phyloP scores from a whole-genome alignment of 1,140 invertebrate species.

The Octopus bimaculoides region DNA sequence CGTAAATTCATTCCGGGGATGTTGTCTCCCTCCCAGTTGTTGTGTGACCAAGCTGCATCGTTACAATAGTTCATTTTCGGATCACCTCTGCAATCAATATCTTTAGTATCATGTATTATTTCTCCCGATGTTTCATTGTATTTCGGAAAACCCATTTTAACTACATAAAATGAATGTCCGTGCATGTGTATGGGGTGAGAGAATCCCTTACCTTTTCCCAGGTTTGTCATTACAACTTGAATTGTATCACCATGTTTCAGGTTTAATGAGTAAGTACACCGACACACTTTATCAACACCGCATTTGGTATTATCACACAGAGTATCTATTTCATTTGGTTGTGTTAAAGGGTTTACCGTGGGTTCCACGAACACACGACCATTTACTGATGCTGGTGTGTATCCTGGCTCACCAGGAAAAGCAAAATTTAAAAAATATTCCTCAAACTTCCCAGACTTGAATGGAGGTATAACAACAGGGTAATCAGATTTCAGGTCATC shows the following conservation, averaged over 20 bases:
- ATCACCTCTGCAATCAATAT: conserved; percentile 23
- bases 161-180: conserved; percentile 71
- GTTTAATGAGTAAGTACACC: conserved; percentile 33
- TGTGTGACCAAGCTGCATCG: conserved; percentile 24
- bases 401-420: conserved; percentile 25
- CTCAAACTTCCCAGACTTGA: conserved; percentile 5
- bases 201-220: conserved; percentile 52
- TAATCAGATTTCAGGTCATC: conserved; percentile 21
- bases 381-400: conserved; percentile 28
- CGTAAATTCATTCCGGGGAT: conserved; percentile 46
- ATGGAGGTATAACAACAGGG: neutral
- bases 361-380: conserved; percentile 20
- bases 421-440: conserved; percentile 32
- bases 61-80: conserved; percentile 19
- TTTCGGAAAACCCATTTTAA: conserved; percentile 59
- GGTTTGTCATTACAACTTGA: conserved; percentile 40
- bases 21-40: conserved; percentile 23
- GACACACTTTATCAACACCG: conserved; percentile 16
- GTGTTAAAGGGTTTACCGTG: conserved; percentile 12
- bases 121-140: conserved; percentile 18
- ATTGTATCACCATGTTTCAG: conserved; percentile 29
- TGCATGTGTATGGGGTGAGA: conserved; percentile 74
- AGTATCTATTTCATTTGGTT: conserved; percentile 16
- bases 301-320: conserved; percentile 22
- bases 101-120: conserved; percentile 9